phyloP scores from a whole-genome alignment of 2,888 invertebrate species.

The Cyrtodaria siliqua region DNA sequence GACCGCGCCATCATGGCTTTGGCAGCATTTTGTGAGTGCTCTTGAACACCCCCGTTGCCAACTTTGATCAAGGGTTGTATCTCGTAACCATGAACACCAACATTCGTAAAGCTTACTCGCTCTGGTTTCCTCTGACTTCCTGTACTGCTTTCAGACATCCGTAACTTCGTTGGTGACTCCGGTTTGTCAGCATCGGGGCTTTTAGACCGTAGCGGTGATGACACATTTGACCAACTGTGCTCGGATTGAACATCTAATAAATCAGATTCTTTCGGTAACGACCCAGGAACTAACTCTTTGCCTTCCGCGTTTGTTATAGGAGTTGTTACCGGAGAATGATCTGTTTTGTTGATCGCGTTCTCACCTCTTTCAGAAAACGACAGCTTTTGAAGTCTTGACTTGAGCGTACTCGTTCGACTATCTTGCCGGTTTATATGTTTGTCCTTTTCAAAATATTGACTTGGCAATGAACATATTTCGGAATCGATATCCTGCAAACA shows the following conservation, averaged over 20 bases:
- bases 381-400: constrained; percentile 65
- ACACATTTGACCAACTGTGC: constrained; percentile 24
- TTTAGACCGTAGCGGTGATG: constrained; percentile 47
- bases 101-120: constrained; percentile 35
- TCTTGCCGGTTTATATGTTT: constrained; percentile 59
- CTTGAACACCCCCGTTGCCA: constrained; percentile 60
- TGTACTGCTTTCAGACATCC: constrained; percentile 30
- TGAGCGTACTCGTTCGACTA: constrained; percentile 49
- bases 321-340: constrained; percentile 50
- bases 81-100: constrained; percentile 66
- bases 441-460: constrained; percentile 75
- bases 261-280: constrained; percentile 21
- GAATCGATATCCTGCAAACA: constrained; percentile 81
- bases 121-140: constrained; percentile 33
- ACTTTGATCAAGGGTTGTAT: constrained; percentile 66
- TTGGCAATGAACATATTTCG: constrained; percentile 79
- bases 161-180: constrained; percentile 41
- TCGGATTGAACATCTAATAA: constrained; percentile 21
- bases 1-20: constrained; percentile 56
- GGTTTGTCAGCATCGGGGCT: constrained; percentile 41
- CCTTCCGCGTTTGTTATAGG: constrained; percentile 68
- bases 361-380: constrained; percentile 76
- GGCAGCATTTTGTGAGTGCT: constrained; percentile 31
- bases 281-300: constrained; percentile 25
- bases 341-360: constrained; percentile 38